Evolutionary conservation across 2,888 invertebrate genomes (phyloP).

Genomic region (Temnothorax rugatulus): DNA sequence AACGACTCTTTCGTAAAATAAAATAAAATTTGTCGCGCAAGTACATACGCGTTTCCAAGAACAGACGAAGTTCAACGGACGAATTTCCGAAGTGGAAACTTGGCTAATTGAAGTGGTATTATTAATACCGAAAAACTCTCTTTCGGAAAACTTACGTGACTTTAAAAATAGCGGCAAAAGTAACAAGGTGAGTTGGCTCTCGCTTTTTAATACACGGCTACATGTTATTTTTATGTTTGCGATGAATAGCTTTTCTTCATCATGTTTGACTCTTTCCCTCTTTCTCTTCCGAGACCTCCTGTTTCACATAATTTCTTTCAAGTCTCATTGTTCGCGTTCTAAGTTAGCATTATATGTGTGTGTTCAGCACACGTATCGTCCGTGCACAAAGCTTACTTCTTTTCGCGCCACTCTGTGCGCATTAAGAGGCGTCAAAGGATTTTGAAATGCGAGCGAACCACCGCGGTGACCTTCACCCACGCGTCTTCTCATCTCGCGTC

Average conservation of each 20-base stretch:
- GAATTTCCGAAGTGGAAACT: background rate
- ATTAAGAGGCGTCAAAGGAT: constrained; percentile 55
- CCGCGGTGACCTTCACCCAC: constrained; percentile 2
- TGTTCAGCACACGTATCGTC: background rate
- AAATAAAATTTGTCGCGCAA: background rate
- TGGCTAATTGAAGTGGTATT: background rate
- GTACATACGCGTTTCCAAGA: background rate
- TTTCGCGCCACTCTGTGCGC: constrained; percentile 32
- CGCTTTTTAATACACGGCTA: background rate
- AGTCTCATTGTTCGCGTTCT: background rate
- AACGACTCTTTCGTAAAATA: background rate
- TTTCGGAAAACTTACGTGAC: background rate
- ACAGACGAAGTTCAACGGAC: background rate
- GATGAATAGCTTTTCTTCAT: background rate
- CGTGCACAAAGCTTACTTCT: constrained; percentile 55
- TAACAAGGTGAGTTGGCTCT: background rate
- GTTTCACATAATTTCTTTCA: constrained; percentile 8
- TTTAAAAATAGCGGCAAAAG: constrained; percentile 18
- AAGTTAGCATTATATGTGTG: background rate
- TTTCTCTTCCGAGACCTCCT: background rate
- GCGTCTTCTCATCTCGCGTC: constrained; percentile 25
- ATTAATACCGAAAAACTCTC: background rate
- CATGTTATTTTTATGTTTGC: background rate
- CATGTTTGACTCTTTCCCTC: background rate
- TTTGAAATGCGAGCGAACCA: constrained; percentile 56